Evolutionary conservation across 2,113 vertebrate species (phyloP).

Genomic region (Bettongia penicillata): DNA sequence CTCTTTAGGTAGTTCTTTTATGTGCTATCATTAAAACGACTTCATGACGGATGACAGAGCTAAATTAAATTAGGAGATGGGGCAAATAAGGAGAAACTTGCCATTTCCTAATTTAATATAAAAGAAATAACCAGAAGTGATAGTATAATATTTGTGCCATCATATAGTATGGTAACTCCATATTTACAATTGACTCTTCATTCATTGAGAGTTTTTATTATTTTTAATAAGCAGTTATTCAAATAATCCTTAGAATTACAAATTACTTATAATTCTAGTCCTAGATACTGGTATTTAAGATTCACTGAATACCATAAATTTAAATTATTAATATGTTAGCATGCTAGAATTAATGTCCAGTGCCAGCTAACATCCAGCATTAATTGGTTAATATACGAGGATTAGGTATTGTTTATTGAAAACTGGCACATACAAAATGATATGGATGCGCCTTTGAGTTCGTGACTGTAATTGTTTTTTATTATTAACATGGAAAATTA

Average conservation of each 20-base stretch:
- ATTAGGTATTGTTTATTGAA: background rate
- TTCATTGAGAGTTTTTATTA: background rate
- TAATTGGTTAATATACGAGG: background rate
- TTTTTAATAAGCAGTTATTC: background rate
- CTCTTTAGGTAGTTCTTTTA: background rate
- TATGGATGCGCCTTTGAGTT: background rate
- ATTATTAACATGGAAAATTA: background rate
- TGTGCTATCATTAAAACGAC: background rate
- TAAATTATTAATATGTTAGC: background rate
- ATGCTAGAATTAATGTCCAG: background rate
- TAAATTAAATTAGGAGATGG: background rate
- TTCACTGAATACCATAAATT: background rate
- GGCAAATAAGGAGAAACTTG: background rate
- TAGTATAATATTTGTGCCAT: background rate
- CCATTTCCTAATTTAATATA: background rate
- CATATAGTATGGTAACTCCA: background rate
- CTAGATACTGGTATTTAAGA: background rate
- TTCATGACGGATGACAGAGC: background rate
- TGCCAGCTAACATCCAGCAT: background rate
- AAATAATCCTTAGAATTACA: background rate
- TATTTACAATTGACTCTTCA: background rate
- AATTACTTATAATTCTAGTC: background rate
- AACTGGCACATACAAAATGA: background rate
- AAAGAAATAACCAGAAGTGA: conserved; percentile 31
- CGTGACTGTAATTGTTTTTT: background rate